phyloP scores from a whole-genome alignment of 1,140 invertebrate genomes.

The Sycophila sp. region DNA sequence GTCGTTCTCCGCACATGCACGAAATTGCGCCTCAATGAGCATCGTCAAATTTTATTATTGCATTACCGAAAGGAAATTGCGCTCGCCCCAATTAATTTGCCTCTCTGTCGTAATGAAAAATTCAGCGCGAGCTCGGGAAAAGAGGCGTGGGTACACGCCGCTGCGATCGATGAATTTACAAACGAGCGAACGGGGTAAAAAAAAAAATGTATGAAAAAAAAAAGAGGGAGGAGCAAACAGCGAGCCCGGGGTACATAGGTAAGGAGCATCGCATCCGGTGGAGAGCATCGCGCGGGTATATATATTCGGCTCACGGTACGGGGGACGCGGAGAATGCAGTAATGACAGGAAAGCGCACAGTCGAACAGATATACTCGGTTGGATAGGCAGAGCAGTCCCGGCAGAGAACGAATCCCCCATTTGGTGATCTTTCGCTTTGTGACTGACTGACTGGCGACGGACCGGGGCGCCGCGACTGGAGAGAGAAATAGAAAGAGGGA shows the following conservation, averaged over 20 bases:
- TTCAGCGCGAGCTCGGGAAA: too few relatives aligned
- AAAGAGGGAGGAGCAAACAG: not conserved
- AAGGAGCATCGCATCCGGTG: too few relatives aligned
- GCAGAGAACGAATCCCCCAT: slow-evolving; percentile 48
- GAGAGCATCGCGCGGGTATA: slow-evolving; percentile 30
- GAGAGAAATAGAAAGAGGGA: not conserved
- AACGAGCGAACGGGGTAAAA: not conserved
- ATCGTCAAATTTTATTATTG: slow-evolving; percentile 28
- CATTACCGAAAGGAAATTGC: slow-evolving; percentile 13
- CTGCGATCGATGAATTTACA: not conserved
- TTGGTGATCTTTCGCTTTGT: slow-evolving; percentile 60
- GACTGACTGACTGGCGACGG: slow-evolving; percentile 39
- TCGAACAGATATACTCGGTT: slow-evolving; percentile 55
- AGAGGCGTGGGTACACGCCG: not conserved
- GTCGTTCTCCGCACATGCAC: not conserved
- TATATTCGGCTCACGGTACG: slow-evolving; percentile 55
- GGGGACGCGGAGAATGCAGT: slow-evolving; percentile 56
- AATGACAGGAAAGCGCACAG: slow-evolving; percentile 61
- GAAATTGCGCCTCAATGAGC: slow-evolving; percentile 7
- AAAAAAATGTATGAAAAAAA: not conserved
- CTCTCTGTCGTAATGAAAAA: not conserved
- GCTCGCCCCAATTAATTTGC: not conserved
- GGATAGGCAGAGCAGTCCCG: slow-evolving; percentile 47
- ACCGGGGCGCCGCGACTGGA: not conserved
- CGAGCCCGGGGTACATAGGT: too few relatives aligned